These are phyloP conservation scores for Lepidocolaptes lacrymiger DNA, from an alignment of 2,797 vertebrate species.

Conservation along the genomic window DNA sequence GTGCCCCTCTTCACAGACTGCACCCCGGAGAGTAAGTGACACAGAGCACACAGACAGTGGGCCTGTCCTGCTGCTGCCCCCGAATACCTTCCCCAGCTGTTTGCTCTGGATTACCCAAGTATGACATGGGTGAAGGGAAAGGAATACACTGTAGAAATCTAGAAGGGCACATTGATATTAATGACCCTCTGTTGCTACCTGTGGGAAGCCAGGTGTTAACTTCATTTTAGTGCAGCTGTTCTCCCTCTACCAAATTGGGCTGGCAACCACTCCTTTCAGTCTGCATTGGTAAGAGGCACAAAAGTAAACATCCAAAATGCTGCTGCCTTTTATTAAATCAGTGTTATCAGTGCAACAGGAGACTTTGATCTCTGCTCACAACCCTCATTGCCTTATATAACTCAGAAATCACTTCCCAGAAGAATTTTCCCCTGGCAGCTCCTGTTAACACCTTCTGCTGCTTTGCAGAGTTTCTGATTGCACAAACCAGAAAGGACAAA, in stretches of 20 bases:
- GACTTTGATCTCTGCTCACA: conserved; percentile 16
- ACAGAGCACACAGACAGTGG: background rate
- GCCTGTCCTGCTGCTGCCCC: background rate
- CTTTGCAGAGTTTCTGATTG: background rate
- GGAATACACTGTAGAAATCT: background rate
- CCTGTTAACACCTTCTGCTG: background rate
- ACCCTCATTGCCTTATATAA: background rate
- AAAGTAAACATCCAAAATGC: conserved; percentile 20
- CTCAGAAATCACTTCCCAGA: conserved; percentile 8
- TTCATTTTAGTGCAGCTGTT: background rate
- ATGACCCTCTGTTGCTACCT: background rate
- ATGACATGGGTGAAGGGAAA: background rate
- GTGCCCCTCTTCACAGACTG: conserved; percentile 99
- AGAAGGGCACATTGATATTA: background rate
- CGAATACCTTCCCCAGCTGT: background rate
- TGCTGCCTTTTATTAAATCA: conserved; percentile 20
- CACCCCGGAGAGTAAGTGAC: conserved; percentile 93
- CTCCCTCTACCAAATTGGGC: background rate
- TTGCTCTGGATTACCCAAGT: background rate
- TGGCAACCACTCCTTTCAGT: background rate
- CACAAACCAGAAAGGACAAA: background rate
- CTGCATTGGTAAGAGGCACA: background rate
- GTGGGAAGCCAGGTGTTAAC: background rate
- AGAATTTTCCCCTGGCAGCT: conserved; percentile 5
- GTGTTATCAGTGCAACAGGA: background rate